phyloP scores from a whole-genome alignment of 2,113 vertebrate species.

The Rhabdomys dilectus region DNA sequence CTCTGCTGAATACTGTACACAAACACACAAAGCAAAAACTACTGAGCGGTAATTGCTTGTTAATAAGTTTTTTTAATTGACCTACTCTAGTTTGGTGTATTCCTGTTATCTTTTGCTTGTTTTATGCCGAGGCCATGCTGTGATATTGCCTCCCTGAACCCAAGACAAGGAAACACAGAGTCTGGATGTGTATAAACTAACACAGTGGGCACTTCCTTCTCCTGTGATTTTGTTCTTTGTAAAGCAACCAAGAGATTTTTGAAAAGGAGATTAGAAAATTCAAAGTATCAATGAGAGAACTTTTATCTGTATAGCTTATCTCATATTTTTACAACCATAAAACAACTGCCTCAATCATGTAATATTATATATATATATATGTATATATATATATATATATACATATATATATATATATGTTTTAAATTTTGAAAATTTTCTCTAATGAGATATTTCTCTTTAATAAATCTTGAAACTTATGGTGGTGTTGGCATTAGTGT shows the following conservation, averaged over 20 bases:
- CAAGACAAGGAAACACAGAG: slow-evolving; percentile 65
- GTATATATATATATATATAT: neutral
- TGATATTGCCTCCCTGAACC: slow-evolving; percentile 78
- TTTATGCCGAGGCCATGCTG: slow-evolving; percentile 61
- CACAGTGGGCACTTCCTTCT: slow-evolving; percentile 54
- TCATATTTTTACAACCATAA: neutral
- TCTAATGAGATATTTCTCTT: neutral
- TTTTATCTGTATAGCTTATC: neutral
- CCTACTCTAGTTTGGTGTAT: slow-evolving; percentile 74
- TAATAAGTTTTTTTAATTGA: slow-evolving; percentile 83
- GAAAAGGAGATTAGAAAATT: slow-evolving; percentile 7
- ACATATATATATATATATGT: neutral
- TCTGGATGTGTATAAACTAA: slow-evolving; percentile 56
- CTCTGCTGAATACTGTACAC: slow-evolving; percentile 56
- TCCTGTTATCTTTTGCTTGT: slow-evolving; percentile 75
- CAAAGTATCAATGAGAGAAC: slow-evolving; percentile 27
- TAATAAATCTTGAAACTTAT: neutral
- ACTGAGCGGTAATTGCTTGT: slow-evolving; percentile 74
- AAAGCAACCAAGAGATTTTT: slow-evolving; percentile 60
- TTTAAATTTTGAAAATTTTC: neutral
- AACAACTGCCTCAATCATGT: neutral
- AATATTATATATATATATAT: slow-evolving; percentile 9
- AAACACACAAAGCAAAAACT: slow-evolving; percentile 61
- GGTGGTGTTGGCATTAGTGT: neutral
- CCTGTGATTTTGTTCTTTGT: slow-evolving; percentile 50